Conservation (phyloP, 2,113 vertebrate genomes). For the Conger conger region DNA sequence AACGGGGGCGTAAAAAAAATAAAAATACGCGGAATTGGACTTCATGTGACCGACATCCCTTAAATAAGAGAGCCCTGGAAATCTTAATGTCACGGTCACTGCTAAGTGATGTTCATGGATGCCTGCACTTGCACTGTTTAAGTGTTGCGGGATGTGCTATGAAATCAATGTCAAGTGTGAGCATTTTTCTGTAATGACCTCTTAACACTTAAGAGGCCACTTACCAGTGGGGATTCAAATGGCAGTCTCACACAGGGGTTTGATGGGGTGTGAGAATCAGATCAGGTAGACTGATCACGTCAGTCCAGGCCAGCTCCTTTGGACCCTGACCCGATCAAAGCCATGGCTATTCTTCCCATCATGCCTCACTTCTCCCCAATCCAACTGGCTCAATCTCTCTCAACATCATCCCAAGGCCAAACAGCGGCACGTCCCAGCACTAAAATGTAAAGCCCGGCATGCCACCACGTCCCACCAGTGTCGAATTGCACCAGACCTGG, state of each 20-base stretch:
- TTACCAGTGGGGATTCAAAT: neutral
- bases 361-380: neutral
- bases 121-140: neutral
- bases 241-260: neutral
- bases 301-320: neutral
- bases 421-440: neutral
- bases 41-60: slow-evolving; percentile 2
- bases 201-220: neutral
- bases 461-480: neutral
- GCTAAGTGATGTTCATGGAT: neutral
- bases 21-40: neutral
- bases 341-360: neutral
- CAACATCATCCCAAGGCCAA: neutral
- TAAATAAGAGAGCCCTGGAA: neutral
- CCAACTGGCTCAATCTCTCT: neutral
- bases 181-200: neutral
- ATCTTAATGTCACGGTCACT: neutral
- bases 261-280: neutral
- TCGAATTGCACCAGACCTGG: neutral
- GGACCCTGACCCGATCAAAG: neutral
- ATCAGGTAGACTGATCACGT: neutral
- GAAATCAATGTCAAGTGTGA: neutral
- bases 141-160: neutral
- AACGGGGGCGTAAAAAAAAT: neutral
- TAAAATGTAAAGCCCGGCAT: neutral